These are phyloP conservation scores for Erebia aethiops DNA, from an alignment of 2,888 invertebrate genomes.

Conservation along the genomic window DNA sequence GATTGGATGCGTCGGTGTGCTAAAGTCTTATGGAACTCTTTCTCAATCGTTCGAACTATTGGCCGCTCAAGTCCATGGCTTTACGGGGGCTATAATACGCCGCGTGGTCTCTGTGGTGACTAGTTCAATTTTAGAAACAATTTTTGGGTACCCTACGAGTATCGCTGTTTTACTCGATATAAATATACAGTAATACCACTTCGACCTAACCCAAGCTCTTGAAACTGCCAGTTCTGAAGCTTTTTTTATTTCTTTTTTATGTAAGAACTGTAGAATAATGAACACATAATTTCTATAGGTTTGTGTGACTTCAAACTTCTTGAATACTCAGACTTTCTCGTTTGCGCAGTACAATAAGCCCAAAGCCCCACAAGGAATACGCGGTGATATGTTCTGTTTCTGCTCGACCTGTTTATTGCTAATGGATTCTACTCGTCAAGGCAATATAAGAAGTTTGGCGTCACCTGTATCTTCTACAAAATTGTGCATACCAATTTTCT, in stretches of 20 bases:
- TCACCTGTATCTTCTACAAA: neutral
- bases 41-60: neutral
- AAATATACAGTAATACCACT: neutral
- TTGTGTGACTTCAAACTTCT: too few relatives aligned
- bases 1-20: too few relatives aligned
- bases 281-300: neutral
- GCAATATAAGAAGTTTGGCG: neutral
- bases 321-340: too few relatives aligned
- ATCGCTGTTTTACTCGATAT: slow-evolving; percentile 4
- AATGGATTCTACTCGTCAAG: too few relatives aligned
- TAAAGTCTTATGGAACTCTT: too few relatives aligned
- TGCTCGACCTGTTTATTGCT: too few relatives aligned
- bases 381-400: too few relatives aligned
- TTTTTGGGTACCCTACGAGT: slow-evolving; percentile 10
- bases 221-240: neutral
- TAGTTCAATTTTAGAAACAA: slow-evolving; percentile 24
- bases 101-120: slow-evolving; percentile 3
- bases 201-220: neutral
- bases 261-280: neutral
- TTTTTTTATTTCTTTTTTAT: neutral
- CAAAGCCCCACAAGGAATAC: too few relatives aligned
- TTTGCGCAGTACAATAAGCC: too few relatives aligned
- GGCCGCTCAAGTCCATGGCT: neutral
- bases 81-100: neutral
- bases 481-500: neutral